A percentile compares a stretch with the other conserved stretches of the same genome.
Conservation (phyloP, 2,888 invertebrate genomes). For the Belgica antarctica region DNA sequence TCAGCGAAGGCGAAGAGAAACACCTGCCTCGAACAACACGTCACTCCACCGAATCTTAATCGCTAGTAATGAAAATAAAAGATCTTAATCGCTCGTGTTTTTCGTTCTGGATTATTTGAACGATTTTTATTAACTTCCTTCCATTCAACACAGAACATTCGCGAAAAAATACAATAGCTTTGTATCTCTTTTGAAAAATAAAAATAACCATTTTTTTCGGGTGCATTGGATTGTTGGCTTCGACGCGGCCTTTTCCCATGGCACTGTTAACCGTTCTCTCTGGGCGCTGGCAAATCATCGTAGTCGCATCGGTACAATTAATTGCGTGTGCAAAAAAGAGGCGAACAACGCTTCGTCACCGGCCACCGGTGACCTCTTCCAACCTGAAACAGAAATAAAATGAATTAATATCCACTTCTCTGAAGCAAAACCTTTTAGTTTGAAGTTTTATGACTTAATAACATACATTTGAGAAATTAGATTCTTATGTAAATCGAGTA, state of each 20-base stretch:
- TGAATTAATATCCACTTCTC: slow-evolving; percentile 23
- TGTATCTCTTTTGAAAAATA: slow-evolving; percentile 7
- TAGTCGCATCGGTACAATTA: background rate
- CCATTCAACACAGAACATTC: slow-evolving; percentile 25
- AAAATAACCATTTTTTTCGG: background rate
- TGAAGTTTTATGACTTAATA: slow-evolving; percentile 37
- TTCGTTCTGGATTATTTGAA: slow-evolving; percentile 32
- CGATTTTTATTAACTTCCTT: slow-evolving; percentile 40
- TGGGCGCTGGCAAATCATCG: background rate
- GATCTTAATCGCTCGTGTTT: slow-evolving; percentile 11
- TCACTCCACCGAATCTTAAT: too few species aligned
- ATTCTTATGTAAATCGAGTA: slow-evolving; percentile 37
- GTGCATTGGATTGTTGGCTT: background rate
- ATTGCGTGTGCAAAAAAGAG: too few species aligned
- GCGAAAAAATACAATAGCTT: slow-evolving; percentile 9
- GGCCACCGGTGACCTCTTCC: background rate
- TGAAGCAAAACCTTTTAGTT: slow-evolving; percentile 32
- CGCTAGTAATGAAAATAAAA: too few species aligned
- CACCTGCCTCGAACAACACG: too few species aligned
- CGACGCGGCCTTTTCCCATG: too few species aligned
- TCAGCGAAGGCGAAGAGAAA: too few species aligned
- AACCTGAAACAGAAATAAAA: background rate
- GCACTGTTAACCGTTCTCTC: background rate
- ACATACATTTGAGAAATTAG: slow-evolving; percentile 35
- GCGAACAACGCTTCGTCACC: background rate